A percentile compares a stretch with the other conserved stretches of the same genome.
Evolutionary conservation across 2,113 vertebrate genomes (phyloP).

Genomic region (Phaethornis superciliosus): DNA sequence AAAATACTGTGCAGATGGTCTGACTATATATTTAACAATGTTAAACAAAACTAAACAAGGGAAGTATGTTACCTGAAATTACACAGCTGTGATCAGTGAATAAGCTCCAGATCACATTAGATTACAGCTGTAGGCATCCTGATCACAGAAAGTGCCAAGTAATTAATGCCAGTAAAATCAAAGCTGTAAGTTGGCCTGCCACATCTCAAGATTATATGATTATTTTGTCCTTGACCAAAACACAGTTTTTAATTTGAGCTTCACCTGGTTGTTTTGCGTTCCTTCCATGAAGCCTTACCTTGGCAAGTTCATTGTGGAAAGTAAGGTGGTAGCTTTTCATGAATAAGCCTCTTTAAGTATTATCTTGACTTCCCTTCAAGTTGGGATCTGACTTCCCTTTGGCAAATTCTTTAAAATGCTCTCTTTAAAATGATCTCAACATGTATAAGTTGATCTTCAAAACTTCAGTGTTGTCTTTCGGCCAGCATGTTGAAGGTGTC

Average conservation of each 20-base stretch:
- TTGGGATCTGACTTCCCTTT: neutral
- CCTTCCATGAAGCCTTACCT: neutral
- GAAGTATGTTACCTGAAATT: conserved; percentile 86
- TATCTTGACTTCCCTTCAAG: conserved; percentile 17
- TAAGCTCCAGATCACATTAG: conserved; percentile 81
- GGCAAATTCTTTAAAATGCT: neutral
- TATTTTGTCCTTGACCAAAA: conserved; percentile 51
- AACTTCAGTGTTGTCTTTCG: neutral
- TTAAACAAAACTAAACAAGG: conserved; percentile 88
- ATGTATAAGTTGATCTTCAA: neutral
- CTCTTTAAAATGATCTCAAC: fast-evolving
- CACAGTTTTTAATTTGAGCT: neutral
- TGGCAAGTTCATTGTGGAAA: conserved; percentile 3
- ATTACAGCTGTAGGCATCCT: conserved; percentile 80
- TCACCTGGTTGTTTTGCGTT: conserved; percentile 22
- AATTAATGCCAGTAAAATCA: conserved; percentile 34
- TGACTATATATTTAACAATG: conserved; percentile 88
- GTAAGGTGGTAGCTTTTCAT: conserved; percentile 25
- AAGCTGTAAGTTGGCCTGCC: conserved; percentile 52
- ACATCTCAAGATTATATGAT: conserved; percentile 36
- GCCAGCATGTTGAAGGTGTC: neutral
- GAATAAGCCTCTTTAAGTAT: neutral
- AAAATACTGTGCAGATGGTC: conserved; percentile 88
- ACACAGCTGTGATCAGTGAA: conserved; percentile 85
- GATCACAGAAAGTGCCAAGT: conserved; percentile 54